Percentiles rank a stretch among this genome's conserved stretches.
These are phyloP conservation scores for Mellilla xanthometata DNA, from an alignment of 2,888 invertebrate genomes.

Conservation along the genomic window DNA sequence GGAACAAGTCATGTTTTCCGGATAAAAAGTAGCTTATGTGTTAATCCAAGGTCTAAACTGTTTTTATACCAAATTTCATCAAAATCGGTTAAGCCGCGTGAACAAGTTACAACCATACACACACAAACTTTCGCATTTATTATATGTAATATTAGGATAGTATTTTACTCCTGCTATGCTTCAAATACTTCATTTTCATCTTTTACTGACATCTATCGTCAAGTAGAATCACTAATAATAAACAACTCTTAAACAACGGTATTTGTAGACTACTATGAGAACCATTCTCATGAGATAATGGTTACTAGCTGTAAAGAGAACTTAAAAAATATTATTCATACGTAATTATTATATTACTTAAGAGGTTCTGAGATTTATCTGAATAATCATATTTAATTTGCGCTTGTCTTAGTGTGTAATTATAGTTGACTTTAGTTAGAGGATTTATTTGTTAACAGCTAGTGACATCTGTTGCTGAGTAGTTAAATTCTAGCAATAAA, in stretches of 20 bases:
- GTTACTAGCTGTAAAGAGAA: slow-evolving; percentile 23
- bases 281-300: slow-evolving; percentile 39
- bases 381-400: slow-evolving; percentile 47
- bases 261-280: slow-evolving; percentile 46
- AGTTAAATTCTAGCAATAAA: neutral
- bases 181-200: slow-evolving; percentile 6
- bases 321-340: slow-evolving; percentile 26
- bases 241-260: slow-evolving; percentile 23
- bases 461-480: slow-evolving; percentile 13
- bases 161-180: no score
- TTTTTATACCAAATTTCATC: no score
- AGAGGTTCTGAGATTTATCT: slow-evolving; percentile 16
- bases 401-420: slow-evolving; percentile 26
- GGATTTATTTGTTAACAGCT: slow-evolving; percentile 1
- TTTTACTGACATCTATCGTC: slow-evolving; percentile 52
- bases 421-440: slow-evolving; percentile 6
- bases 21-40: no score
- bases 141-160: no score
- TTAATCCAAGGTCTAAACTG: no score
- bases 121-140: no score
- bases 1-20: no score
- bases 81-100: no score
- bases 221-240: slow-evolving; percentile 42
- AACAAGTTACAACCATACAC: no score
- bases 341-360: slow-evolving; percentile 43